Evolutionary conservation across 2,888 invertebrate species (phyloP), one percentile per base, ranked within the genome.

Genomic region (Drosophila trichaetosa): DNA sequence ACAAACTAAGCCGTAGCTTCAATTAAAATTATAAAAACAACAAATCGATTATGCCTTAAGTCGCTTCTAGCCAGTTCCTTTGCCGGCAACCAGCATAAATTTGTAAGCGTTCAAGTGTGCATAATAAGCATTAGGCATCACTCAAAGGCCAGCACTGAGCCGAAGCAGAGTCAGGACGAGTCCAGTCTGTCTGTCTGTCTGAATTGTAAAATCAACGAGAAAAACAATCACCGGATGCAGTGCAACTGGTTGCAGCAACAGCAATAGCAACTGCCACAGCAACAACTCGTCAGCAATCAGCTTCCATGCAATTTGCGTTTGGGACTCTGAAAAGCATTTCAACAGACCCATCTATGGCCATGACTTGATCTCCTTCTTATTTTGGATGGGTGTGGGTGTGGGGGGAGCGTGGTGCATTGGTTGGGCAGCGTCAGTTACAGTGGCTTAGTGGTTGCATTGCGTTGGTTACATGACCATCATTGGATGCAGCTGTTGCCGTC

Each of bases 1-100:
- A 36, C 29, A 38, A 36, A n/a, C 51, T 59, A 42, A 46, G 67
- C 40, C 54, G 66, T 60, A 64, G 87, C 89, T 73, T 70, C 90
- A 88, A 90, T 87, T 90, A 82, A 87, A 88, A 83, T 80, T 90
- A 82, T 73, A 88, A 86, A 85, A 90, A 83, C 82, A 85, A 73
- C 78, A 81, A 79, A 80, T 76, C 80, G 81, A 83, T 70, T 65
- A 72, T 42, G 61, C 40, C 2, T 38, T 38, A 67, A 63, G 63
- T 18, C 29, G 29, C 29, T 40, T 49, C 36, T 31, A 24, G 42
- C n/a, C 24, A 58, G 36, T 49, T 40, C 42, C 59, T 69, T 75
- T 51, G 56, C 42, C 40, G 46, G 57, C 60, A 42, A 21, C 53
- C 29, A 31, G 70, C 77, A 81, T 73, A 77, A 76, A 87, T 82